Conservation (phyloP, 1,140 invertebrate genomes). For the Leptinotarsa lineolata region DNA sequence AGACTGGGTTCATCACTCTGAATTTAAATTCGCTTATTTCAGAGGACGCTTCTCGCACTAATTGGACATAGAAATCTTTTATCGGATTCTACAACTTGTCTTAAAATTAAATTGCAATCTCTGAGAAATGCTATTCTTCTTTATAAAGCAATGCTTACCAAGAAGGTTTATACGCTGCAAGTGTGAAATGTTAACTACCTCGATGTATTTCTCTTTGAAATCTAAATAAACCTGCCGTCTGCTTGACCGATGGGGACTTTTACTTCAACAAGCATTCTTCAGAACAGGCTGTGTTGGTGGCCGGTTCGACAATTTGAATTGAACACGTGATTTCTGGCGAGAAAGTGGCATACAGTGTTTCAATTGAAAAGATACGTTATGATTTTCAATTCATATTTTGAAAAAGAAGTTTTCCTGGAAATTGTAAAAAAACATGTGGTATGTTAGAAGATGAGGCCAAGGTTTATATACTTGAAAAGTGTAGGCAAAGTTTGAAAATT, state of each 20-base stretch:
- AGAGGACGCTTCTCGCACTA: constrained; percentile 36
- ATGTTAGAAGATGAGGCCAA: too few relatives aligned
- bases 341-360: too few relatives aligned
- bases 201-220: constrained; percentile 21
- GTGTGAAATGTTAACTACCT: constrained; percentile 26
- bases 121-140: constrained; percentile 20
- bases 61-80: constrained; percentile 40
- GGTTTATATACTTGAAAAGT: too few relatives aligned
- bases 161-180: constrained; percentile 16
- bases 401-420: too few relatives aligned
- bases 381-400: too few relatives aligned
- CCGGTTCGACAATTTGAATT: background rate
- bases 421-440: too few relatives aligned
- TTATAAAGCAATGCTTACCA: constrained; percentile 25
- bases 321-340: too few relatives aligned
- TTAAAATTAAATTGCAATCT: constrained; percentile 32
- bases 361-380: too few relatives aligned
- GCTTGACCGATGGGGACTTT: constrained; percentile 14
- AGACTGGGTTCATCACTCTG: constrained; percentile 36
- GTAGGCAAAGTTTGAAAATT: too few relatives aligned
- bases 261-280: constrained; percentile 20
- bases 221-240: constrained; percentile 21
- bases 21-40: constrained; percentile 46
- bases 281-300: constrained; percentile 15
- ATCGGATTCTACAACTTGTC: constrained; percentile 34